Evolutionary conservation across 2,113 vertebrate genomes (phyloP).

Genomic region (Acanthisitta chloris): DNA sequence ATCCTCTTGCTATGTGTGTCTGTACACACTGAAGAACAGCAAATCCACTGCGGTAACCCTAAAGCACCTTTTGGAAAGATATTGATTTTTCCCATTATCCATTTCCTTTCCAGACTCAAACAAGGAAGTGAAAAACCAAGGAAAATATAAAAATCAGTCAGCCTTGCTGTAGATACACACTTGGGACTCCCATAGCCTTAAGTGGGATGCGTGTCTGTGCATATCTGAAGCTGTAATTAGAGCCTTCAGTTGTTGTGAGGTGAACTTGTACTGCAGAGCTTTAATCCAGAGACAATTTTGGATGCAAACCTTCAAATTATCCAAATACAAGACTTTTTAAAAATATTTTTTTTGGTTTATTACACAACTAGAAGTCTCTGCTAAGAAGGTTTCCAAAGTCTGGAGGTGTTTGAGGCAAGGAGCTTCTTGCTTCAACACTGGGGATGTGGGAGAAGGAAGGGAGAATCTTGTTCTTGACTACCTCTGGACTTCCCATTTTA

Average conservation of each 20-base stretch:
- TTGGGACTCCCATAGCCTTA: not conserved
- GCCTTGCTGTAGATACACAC: not conserved
- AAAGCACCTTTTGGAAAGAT: not conserved
- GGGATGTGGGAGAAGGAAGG: not conserved
- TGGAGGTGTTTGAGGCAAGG: not conserved
- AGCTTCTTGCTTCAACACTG: not conserved
- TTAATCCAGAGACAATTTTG: not conserved
- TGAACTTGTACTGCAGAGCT: not conserved
- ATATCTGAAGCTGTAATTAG: not conserved
- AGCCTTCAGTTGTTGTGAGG: not conserved
- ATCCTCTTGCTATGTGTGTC: rapidly evolving
- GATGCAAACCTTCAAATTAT: not conserved
- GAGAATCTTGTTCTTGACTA: not conserved
- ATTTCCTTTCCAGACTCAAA: not conserved
- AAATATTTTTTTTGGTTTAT: not conserved
- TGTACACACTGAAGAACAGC: not conserved
- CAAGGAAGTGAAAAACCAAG: not conserved
- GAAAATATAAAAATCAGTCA: not conserved
- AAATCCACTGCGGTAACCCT: not conserved
- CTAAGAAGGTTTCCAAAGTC: not conserved
- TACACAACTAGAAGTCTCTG: not conserved
- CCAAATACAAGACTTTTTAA: not conserved
- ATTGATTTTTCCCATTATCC: not conserved
- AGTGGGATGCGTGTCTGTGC: not conserved
- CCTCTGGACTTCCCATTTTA: not conserved